Evolutionary conservation across 2,888 invertebrate species (phyloP).

Genomic region (Lochmaea capreae): DNA sequence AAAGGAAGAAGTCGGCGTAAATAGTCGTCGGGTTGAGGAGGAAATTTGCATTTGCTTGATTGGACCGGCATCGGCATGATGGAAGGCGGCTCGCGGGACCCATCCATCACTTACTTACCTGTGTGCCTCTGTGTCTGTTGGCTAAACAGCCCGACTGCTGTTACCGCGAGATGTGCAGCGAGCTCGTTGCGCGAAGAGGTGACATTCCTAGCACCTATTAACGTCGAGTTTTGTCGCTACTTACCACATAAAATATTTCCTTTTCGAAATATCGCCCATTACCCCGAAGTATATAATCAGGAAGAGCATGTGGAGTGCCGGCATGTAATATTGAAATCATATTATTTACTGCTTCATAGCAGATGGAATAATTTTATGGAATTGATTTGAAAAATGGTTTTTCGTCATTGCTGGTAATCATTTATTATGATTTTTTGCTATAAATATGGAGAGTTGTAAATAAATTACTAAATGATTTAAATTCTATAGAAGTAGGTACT

Average conservation of each 20-base stretch:
- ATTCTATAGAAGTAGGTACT: no score
- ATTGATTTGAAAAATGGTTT: no score
- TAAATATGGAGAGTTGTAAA: no score
- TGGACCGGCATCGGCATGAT: conserved; percentile 54
- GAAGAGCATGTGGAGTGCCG: background rate
- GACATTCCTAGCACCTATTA: conserved; percentile 53
- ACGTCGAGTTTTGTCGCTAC: conserved; percentile 45
- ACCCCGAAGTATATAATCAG: background rate
- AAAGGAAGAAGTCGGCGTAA: conserved; percentile 28
- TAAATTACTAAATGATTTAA: no score
- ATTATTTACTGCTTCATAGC: no score
- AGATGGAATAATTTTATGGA: no score
- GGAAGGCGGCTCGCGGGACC: conserved; percentile 54
- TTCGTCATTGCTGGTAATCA: no score
- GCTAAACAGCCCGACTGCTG: conserved; percentile 45
- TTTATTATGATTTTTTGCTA: no score
- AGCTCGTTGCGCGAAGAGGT: conserved; percentile 44
- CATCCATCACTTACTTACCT: conserved; percentile 57
- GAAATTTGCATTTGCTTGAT: conserved; percentile 59
- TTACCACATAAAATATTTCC: conserved; percentile 42
- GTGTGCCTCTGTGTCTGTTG: conserved; percentile 34
- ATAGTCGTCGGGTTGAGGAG: conserved; percentile 29
- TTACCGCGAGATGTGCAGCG: conserved; percentile 46
- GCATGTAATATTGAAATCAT: background rate
- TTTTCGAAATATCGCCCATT: conserved; percentile 25